phyloP scores from a whole-genome alignment of 2,888 invertebrate genomes.

The Drosophila parthenogenetica region DNA sequence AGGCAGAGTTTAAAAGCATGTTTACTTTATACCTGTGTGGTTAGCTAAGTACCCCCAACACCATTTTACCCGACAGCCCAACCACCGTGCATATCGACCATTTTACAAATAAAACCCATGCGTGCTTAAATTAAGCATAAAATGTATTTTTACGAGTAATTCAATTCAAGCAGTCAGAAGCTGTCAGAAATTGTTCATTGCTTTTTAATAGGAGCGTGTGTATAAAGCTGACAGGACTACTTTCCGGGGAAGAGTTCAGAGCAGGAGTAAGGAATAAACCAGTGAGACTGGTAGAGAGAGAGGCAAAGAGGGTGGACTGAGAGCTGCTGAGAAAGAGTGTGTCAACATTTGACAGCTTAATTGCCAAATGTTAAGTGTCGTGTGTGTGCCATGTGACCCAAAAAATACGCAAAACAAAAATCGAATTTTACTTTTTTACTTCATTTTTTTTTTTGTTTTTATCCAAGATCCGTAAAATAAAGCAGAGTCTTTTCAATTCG shows the following conservation, averaged over 20 bases:
- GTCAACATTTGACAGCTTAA: slow-evolving; percentile 64
- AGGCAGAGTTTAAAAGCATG: slow-evolving; percentile 38
- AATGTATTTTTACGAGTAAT: slow-evolving; percentile 65
- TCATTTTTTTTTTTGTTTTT: not conserved
- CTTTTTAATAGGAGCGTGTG: slow-evolving; percentile 35
- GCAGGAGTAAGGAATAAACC: not conserved
- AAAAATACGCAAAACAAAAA: slow-evolving; percentile 34
- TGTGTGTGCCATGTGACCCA: slow-evolving; percentile 44
- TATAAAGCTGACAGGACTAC: slow-evolving; percentile 37
- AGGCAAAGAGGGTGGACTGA: not conserved
- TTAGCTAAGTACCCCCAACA: slow-evolving; percentile 12
- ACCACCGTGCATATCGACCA: not conserved
- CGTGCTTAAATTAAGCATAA: slow-evolving; percentile 56
- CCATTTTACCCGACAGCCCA: slow-evolving; percentile 1
- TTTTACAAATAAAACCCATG: slow-evolving; percentile 16
- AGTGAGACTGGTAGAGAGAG: not conserved
- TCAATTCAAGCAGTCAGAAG: slow-evolving; percentile 46
- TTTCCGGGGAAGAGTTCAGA: not conserved
- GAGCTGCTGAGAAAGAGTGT: not conserved
- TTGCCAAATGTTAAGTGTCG: slow-evolving; percentile 62
- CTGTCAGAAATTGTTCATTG: slow-evolving; percentile 37
- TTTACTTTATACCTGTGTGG: slow-evolving; percentile 43
- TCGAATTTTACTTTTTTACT: slow-evolving; percentile 6
- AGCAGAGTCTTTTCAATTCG: slow-evolving; percentile 26
- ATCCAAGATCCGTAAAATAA: slow-evolving; percentile 22